A percentile compares a stretch with the other conserved stretches of the same genome.
Evolutionary conservation across 1,140 invertebrate species (phyloP).

Genomic region (Solen grandis): DNA sequence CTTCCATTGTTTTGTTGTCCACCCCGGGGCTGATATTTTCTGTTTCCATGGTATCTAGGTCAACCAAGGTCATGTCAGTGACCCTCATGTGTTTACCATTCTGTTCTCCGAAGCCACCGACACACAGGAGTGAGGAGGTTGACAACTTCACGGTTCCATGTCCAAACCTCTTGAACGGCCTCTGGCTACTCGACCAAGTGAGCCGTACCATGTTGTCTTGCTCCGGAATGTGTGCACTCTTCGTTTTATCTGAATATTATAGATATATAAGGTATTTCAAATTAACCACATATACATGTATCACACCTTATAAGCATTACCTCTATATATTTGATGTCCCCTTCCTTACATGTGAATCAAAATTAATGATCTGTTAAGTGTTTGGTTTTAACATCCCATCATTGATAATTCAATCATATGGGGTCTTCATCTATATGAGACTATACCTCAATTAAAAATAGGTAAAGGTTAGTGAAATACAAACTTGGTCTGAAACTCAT

Average conservation of each 20-base stretch:
- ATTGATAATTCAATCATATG: too few relatives aligned
- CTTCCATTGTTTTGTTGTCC: conserved; percentile 55
- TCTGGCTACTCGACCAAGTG: background rate
- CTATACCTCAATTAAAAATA: too few relatives aligned
- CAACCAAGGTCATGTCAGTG: conserved; percentile 63
- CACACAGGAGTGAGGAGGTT: conserved; percentile 57
- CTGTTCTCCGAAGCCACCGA: conserved; percentile 79
- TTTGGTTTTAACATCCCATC: too few relatives aligned
- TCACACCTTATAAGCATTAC: background rate
- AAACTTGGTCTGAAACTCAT: too few relatives aligned
- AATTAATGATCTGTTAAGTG: too few relatives aligned
- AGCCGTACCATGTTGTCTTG: background rate
- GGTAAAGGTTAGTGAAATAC: too few relatives aligned
- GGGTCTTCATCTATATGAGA: too few relatives aligned
- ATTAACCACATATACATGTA: background rate
- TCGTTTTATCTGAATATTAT: conserved; percentile 2
- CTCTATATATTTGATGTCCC: too few relatives aligned
- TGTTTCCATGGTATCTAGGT: conserved; percentile 62
- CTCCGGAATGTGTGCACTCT: background rate
- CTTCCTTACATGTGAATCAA: too few relatives aligned
- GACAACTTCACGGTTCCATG: conserved; percentile 64
- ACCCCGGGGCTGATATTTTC: conserved; percentile 47
- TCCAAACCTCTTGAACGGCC: conserved; percentile 68
- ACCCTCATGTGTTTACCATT: conserved; percentile 76
- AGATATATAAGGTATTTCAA: too few relatives aligned